Conservation (phyloP, 2,888 invertebrate genomes). For the Tanypteryx hageni region DNA sequence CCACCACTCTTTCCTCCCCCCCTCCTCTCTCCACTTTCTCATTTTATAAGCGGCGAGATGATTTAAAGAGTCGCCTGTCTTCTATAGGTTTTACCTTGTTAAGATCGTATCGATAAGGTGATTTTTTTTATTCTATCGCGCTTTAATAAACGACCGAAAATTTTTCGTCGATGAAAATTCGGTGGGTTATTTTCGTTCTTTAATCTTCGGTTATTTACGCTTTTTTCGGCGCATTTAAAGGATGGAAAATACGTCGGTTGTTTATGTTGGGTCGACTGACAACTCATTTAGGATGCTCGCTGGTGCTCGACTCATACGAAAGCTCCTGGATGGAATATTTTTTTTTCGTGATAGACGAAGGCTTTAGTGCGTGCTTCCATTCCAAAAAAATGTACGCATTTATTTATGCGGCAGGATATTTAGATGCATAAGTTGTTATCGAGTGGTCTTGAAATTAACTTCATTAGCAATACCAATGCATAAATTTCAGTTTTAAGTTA, state of each 20-base stretch:
- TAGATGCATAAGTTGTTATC: no score
- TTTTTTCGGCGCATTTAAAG: no score
- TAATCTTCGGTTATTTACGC: not conserved
- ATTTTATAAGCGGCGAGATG: no score
- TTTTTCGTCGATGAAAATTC: conserved; percentile 2
- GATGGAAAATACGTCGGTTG: not conserved
- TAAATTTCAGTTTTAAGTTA: no score
- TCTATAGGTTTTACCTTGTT: conserved; percentile 41
- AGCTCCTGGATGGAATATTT: no score
- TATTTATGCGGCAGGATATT: no score
- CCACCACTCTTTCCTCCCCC: not conserved
- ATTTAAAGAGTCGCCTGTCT: conserved; percentile 15
- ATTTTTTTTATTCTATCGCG: not conserved
- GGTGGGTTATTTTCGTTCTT: not conserved
- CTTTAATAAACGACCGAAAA: conserved; percentile 41
- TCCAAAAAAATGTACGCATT: no score
- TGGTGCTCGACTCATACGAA: no score
- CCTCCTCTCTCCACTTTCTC: not conserved
- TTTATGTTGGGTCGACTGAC: conserved; percentile 15
- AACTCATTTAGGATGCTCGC: conserved; percentile 1
- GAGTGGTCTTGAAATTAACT: no score
- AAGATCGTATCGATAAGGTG: conserved; percentile 31
- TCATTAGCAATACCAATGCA: no score
- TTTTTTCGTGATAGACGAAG: no score
- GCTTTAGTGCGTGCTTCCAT: no score